Base-by-base conservation (phyloP, 2,888 invertebrate species). In the Aproaerema taeniolella region DNA sequence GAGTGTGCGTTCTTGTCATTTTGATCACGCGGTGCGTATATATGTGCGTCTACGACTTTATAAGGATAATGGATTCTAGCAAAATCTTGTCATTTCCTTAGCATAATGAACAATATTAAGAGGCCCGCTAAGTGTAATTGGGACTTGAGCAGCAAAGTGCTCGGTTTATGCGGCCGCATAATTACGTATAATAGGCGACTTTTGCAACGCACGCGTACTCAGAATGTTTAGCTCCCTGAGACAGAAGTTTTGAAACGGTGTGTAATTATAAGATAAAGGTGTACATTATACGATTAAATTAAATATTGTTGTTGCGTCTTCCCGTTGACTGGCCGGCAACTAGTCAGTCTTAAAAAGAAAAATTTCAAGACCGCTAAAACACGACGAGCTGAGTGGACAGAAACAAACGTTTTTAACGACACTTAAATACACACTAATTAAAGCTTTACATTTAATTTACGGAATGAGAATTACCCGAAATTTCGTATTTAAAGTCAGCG, bases 31-130 rank as follows among this genome's bases (percentile, higher is more conserved):
- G 47, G 29, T 46, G 45, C 38, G 30, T 42, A 45, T 38, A 39
- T 42, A 31, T 38, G 43, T 39, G 39, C 43, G 37, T 26, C 49
- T 51, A 45, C 48, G 57, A 52, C 55, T 65, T 61, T 67, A 68
- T 62, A 73, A 62, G 66, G 67, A 69, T 73, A 72, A 75, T 74
- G 64, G 60, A 61, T 75, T 76, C 69, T 67, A 72, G 72, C 62
- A 71, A 76, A 79, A 75, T 73, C 69, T 74, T 69, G 72, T 69
- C 70, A 70, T 79, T 83, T 79, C 72, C 76, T 75, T 70, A 70
- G 59, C 66, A 71, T 79, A 78, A 83, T 82, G 75, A 78, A 81
- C 71, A 76, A 81, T 79, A 81, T 80, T 81, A 78, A 80, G 74
- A 74, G 69, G 58, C 55, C 68, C 65, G 69, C 71, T 74, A 75